Conservation (phyloP, 2,113 vertebrate species). For the Sula dactylatra region DNA sequence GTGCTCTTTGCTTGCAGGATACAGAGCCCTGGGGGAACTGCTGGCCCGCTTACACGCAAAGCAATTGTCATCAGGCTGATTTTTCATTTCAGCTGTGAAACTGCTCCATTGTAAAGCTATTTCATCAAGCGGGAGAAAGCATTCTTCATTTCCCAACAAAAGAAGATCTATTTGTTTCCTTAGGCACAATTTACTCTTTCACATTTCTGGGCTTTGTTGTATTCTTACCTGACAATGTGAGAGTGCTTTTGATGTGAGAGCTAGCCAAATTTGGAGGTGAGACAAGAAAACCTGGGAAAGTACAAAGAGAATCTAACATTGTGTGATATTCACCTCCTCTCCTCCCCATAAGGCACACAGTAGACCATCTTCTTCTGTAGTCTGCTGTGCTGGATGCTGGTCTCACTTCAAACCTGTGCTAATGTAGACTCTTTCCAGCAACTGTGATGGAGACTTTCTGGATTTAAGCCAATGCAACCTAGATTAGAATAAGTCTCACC, state of each 20-base stretch:
- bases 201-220: not conserved
- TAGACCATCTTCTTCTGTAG: not conserved
- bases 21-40: not conserved
- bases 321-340: not conserved
- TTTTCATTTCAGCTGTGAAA: slow-evolving; percentile 37
- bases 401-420: not conserved
- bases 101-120: slow-evolving; percentile 28
- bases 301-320: not conserved
- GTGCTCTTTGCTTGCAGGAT: not conserved
- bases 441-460: not conserved
- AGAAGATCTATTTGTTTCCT: slow-evolving; percentile 35
- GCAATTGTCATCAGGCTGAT: slow-evolving; percentile 23
- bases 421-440: not conserved
- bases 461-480: not conserved
- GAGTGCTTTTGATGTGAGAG: slow-evolving; percentile 25
- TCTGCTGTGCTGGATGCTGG: not conserved
- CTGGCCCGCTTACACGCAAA: not conserved
- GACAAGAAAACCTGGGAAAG: not conserved
- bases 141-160: slow-evolving; percentile 13
- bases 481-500: not conserved
- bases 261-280: not conserved
- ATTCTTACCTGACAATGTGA: slow-evolving; percentile 19
- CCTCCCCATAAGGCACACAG: not conserved
- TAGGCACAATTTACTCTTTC: slow-evolving; percentile 20
- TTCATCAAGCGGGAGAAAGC: not conserved